These are phyloP conservation scores for Drosophila leontia DNA, from an alignment of 1,140 invertebrate species.

Conservation along the genomic window DNA sequence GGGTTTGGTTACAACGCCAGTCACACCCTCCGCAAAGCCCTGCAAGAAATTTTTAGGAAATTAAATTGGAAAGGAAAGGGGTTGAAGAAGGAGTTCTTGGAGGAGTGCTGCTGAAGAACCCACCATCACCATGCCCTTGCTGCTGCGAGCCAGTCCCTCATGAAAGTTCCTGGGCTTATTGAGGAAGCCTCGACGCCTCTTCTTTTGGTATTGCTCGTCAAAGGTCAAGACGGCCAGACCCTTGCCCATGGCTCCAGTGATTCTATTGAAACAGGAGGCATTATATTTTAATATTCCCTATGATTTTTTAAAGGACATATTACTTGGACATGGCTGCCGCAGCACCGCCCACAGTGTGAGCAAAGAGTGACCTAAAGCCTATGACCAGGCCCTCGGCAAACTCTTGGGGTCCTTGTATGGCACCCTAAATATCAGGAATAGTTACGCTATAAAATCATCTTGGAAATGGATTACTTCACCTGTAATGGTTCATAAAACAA, in stretches of 20 bases:
- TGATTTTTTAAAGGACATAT: neutral
- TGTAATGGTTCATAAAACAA: conserved; percentile 99
- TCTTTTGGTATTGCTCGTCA: conserved; percentile 98
- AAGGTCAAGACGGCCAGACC: conserved; percentile 97
- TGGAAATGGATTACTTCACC: conserved; percentile 84
- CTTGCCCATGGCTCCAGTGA: conserved; percentile 97
- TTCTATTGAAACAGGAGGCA: conserved; percentile 86
- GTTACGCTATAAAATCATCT: too few relatives aligned
- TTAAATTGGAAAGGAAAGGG: neutral
- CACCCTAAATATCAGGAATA: conserved; percentile 87
- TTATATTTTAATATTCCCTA: neutral
- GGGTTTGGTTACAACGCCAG: conserved; percentile 98
- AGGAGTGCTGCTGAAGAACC: conserved; percentile 20
- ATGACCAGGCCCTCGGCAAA: conserved; percentile 97
- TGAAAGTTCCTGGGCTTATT: conserved; percentile 94
- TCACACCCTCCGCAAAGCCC: conserved; percentile 97
- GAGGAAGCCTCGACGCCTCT: conserved; percentile 94
- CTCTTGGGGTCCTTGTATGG: conserved; percentile 98
- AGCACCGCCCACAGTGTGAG: conserved; percentile 98
- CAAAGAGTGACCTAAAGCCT: conserved; percentile 95
- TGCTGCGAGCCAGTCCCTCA: conserved; percentile 96
- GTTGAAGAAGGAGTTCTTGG: too few relatives aligned
- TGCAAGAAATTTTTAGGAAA: conserved; percentile 73
- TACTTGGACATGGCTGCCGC: conserved; percentile 95
- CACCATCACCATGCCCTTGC: conserved; percentile 98